Conservation (phyloP, 2,888 invertebrate genomes). For the Aradus depressus region DNA sequence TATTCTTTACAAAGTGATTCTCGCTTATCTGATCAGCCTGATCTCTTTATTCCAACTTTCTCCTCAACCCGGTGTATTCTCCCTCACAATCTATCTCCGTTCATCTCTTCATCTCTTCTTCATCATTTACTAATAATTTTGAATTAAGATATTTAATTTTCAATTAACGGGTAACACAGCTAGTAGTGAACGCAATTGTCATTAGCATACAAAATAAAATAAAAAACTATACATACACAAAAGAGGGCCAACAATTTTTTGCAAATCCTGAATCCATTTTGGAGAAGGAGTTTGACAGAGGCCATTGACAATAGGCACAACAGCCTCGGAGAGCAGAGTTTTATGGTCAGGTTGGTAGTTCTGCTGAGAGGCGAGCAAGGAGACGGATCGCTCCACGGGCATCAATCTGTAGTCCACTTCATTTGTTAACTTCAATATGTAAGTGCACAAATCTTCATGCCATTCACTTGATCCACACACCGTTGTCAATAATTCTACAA, state of each 20-base stretch:
- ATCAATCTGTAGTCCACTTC: neutral
- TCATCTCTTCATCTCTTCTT: too few species aligned
- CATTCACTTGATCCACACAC: neutral
- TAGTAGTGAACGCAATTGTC: too few species aligned
- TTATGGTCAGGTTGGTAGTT: neutral
- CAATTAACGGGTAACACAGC: too few species aligned
- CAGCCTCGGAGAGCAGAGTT: slow-evolving; percentile 4
- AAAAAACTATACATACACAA: slow-evolving; percentile 6
- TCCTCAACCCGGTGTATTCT: too few species aligned
- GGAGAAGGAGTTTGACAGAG: slow-evolving; percentile 9
- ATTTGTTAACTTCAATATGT: neutral
- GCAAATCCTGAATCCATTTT: slow-evolving; percentile 5
- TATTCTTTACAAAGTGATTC: too few species aligned
- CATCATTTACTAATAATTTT: too few species aligned
- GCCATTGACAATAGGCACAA: neutral
- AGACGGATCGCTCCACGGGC: slow-evolving; percentile 7
- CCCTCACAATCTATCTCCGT: too few species aligned
- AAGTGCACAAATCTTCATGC: slow-evolving; percentile 12
- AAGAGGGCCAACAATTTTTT: neutral
- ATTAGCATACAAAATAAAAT: too few species aligned
- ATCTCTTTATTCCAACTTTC: too few species aligned
- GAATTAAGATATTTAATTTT: too few species aligned
- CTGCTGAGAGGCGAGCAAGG: neutral
- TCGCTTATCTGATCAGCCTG: too few species aligned
- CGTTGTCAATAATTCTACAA: slow-evolving; percentile 7